Conservation (phyloP, 1,140 invertebrate species). For the Macrosteles quadrilineatus region DNA sequence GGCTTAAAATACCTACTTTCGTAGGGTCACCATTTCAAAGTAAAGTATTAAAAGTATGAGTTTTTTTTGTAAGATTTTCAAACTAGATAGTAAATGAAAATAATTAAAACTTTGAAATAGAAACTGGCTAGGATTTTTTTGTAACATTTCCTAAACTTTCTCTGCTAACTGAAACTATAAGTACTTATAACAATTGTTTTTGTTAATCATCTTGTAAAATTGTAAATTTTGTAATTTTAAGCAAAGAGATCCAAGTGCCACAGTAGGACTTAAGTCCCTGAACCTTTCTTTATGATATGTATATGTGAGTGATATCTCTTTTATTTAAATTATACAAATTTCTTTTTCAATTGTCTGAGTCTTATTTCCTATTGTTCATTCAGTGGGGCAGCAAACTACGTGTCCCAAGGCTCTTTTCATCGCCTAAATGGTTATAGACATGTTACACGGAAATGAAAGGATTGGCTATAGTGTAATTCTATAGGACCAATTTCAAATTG, state of each 20-base stretch:
- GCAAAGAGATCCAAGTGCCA: neutral
- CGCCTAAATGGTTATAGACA: too few species aligned
- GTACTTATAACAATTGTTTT: neutral
- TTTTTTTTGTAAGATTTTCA: neutral
- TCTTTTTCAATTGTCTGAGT: neutral
- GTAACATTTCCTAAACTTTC: neutral
- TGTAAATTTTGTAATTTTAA: slow-evolving; percentile 10
- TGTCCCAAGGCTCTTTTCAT: too few species aligned
- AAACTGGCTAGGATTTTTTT: neutral
- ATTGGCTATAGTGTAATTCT: too few species aligned
- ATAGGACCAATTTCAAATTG: too few species aligned
- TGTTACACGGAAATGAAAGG: too few species aligned
- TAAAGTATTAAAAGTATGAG: neutral
- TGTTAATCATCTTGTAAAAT: neutral
- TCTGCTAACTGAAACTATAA: slow-evolving; percentile 12
- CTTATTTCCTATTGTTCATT: too few species aligned
- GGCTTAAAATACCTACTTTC: too few species aligned
- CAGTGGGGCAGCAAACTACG: too few species aligned
- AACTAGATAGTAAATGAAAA: neutral
- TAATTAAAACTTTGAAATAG: neutral
- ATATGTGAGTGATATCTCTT: neutral
- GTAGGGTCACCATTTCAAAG: neutral
- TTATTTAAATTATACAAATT: slow-evolving; percentile 8
- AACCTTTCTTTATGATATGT: neutral
- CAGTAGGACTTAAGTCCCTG: neutral